phyloP scores from a whole-genome alignment of 2,113 vertebrate species.

The Orientallactaga bullata region DNA sequence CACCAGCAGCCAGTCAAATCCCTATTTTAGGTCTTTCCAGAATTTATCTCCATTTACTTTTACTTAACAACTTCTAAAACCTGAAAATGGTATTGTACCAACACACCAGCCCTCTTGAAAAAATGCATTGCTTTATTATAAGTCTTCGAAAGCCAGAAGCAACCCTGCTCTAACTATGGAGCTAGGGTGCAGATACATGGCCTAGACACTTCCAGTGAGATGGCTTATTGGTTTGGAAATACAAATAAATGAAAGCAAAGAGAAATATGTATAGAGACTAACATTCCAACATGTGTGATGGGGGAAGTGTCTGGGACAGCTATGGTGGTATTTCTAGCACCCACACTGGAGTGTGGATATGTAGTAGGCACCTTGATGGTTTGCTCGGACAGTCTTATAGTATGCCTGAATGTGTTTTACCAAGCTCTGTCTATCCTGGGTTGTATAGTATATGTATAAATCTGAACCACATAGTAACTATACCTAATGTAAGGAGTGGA shows the following conservation, averaged over 20 bases:
- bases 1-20: neutral
- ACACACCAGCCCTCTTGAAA: neutral
- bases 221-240: neutral
- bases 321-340: neutral
- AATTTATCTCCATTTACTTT: constrained; percentile 28
- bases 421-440: neutral
- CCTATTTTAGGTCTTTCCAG: neutral
- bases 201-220: neutral
- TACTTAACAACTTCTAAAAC: neutral
- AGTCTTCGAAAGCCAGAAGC: neutral
- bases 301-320: neutral
- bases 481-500: neutral
- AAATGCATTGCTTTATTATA: constrained; percentile 21
- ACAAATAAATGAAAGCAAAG: neutral
- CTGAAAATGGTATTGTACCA: neutral
- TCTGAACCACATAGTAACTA: neutral
- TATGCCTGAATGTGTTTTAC: neutral
- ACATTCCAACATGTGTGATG: neutral
- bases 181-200: neutral
- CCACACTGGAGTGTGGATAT: too few species aligned
- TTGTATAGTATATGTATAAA: neutral
- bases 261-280: neutral
- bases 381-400: neutral
- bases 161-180: neutral
- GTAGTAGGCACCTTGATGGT: neutral